Conservation (phyloP, 2,797 vertebrate genomes). For the Enteromius radiatus region DNA sequence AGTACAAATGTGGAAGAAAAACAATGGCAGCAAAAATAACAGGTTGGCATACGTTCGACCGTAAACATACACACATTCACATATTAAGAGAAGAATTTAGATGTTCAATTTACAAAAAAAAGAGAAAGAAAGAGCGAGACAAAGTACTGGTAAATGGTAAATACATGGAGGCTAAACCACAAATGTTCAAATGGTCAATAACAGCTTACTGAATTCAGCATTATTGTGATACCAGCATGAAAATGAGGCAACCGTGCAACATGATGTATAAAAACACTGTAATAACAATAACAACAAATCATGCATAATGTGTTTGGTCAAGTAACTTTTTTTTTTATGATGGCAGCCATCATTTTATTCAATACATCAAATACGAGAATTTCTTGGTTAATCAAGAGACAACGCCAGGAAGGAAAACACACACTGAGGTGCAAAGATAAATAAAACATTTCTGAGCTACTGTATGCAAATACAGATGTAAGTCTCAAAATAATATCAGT, state of each 20-base stretch:
- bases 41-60: constrained; percentile 60
- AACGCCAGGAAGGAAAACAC: neutral
- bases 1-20: constrained; percentile 71
- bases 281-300: constrained; percentile 30
- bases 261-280: constrained; percentile 30
- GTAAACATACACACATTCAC: constrained; percentile 77
- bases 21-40: constrained; percentile 67
- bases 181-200: constrained; percentile 58
- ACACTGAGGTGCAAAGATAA: neutral
- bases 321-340: neutral
- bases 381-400: neutral
- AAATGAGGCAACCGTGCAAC: constrained; percentile 9
- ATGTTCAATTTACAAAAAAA: constrained; percentile 41
- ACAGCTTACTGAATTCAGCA: constrained; percentile 44
- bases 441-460: neutral
- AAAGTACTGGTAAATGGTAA: constrained; percentile 63
- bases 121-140: too few species aligned
- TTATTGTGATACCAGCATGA: constrained; percentile 24
- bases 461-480: neutral
- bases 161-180: constrained; percentile 58
- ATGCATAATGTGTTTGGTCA: constrained; percentile 45
- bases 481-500: neutral
- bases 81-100: constrained; percentile 70
- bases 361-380: constrained; percentile 13
- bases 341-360: neutral